Evolutionary conservation across 2,113 vertebrate genomes (phyloP).

Genomic region (Engystomops pustulosus): DNA sequence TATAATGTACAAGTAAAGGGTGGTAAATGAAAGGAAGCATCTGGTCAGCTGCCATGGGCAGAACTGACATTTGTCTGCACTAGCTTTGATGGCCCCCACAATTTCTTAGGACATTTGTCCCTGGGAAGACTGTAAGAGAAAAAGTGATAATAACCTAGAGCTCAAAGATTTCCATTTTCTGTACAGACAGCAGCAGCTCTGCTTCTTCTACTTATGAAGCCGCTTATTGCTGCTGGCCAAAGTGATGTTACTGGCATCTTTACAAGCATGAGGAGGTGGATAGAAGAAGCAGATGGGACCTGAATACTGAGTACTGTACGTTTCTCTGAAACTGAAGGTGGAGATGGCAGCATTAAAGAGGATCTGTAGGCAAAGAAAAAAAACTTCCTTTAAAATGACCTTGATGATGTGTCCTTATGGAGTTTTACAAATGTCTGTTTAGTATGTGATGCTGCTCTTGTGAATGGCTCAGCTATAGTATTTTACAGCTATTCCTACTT

Average conservation of each 20-base stretch:
- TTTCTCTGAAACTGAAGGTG: background rate
- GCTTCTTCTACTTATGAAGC: slow-evolving; percentile 31
- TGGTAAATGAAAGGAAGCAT: background rate
- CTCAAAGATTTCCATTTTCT: background rate
- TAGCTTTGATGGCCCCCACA: background rate
- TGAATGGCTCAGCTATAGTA: background rate
- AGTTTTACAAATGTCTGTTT: background rate
- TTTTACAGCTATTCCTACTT: too few species aligned
- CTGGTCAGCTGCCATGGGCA: slow-evolving; percentile 5
- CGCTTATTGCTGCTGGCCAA: slow-evolving; percentile 28
- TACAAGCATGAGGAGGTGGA: slow-evolving; percentile 38
- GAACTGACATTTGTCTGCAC: background rate
- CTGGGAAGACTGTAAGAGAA: background rate
- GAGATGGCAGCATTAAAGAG: slow-evolving; percentile 19
- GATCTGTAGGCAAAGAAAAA: background rate
- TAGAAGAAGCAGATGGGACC: slow-evolving; percentile 33
- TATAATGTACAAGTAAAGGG: background rate
- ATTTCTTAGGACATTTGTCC: background rate
- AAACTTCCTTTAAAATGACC: background rate
- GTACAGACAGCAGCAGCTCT: background rate
- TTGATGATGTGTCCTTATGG: background rate
- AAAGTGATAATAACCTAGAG: slow-evolving; percentile 16
- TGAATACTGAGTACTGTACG: slow-evolving; percentile 29
- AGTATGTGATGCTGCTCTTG: background rate
- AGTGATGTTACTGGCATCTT: slow-evolving; percentile 40